Evolutionary conservation across 2,113 vertebrate species (phyloP).

Genomic region (Tilapia sparmanii): DNA sequence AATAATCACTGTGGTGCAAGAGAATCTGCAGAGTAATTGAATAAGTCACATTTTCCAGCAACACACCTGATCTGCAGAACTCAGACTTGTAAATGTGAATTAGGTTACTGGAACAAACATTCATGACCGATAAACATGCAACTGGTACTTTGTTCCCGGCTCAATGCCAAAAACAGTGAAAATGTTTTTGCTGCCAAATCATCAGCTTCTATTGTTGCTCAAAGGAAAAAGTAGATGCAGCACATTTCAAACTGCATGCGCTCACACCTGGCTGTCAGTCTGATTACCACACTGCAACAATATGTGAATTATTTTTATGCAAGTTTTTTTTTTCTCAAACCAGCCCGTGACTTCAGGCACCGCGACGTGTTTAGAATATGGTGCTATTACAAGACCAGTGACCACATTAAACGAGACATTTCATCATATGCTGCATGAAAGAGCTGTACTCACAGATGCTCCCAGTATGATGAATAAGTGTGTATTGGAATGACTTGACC

Average conservation of each 20-base stretch:
- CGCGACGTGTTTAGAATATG: not conserved
- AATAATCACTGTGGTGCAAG: not conserved
- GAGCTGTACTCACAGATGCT: conserved; percentile 77
- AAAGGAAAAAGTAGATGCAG: not conserved
- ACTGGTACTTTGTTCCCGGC: not conserved
- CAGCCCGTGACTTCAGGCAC: not conserved
- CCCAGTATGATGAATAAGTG: conserved; percentile 82
- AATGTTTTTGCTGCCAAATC: not conserved
- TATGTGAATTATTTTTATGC: not conserved
- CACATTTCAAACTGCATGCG: conserved; percentile 17
- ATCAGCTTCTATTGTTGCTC: not conserved
- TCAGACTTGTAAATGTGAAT: not conserved
- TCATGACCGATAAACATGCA: not conserved
- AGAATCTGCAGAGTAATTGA: not conserved
- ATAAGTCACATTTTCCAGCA: not conserved
- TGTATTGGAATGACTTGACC: conserved; percentile 55
- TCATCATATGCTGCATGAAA: not conserved
- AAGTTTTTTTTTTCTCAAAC: fast-evolving
- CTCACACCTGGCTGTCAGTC: not conserved
- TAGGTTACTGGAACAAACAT: not conserved
- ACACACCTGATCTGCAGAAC: not conserved
- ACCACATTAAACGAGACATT: not conserved
- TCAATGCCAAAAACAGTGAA: not conserved
- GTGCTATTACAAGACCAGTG: not conserved
- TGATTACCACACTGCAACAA: not conserved